Base-by-base conservation (phyloP, 2,888 invertebrate species). In the Odontocerum albicorne region DNA sequence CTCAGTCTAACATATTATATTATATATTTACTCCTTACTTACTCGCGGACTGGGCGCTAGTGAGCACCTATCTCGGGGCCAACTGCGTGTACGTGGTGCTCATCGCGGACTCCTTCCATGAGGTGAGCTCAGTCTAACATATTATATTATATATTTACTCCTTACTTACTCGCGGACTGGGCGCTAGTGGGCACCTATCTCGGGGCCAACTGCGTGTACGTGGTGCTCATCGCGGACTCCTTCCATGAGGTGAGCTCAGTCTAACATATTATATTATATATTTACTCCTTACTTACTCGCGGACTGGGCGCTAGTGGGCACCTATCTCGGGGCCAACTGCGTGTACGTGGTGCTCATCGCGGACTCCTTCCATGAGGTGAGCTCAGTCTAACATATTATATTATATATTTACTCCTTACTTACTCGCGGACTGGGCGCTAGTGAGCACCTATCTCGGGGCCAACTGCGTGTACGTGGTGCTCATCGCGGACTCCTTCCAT, bases 321-420 rank as follows among this genome's bases (percentile, higher is more conserved):
- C 88, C 0, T 89, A 89, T 65, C 73, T 83, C 58, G 84, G 86
- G 3, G 86, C 88, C 0, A 77, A 82, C 1, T 87, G 88, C 64
- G 90, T 90, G 0, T 90, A 90, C 67, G 80, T 90, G 3, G 88
- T 90, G 1, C 88, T 90, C 65, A 85, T 90, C 45, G 83, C 88
- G 3, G 82, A 82, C 53, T 83, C 86, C 38, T 79, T 87, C 47
- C 77, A 83, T 68, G 82, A 86, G 79, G 86, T 87, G 70, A 70
- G 76, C n/a, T n/a, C n/a, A n/a, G n/a, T n/a, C n/a, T n/a, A n/a
- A n/a, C n/a, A n/a, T n/a, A n/a, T n/a, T n/a, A n/a, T n/a, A n/a
- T n/a, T n/a, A n/a, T n/a, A n/a, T n/a, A n/a, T n/a, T n/a, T n/a
- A n/a, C n/a, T n/a, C n/a, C n/a, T n/a, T n/a, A n/a, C n/a, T n/a